phyloP scores from a whole-genome alignment of 2,797 vertebrate species.

The Zenarchopterus dispar region DNA sequence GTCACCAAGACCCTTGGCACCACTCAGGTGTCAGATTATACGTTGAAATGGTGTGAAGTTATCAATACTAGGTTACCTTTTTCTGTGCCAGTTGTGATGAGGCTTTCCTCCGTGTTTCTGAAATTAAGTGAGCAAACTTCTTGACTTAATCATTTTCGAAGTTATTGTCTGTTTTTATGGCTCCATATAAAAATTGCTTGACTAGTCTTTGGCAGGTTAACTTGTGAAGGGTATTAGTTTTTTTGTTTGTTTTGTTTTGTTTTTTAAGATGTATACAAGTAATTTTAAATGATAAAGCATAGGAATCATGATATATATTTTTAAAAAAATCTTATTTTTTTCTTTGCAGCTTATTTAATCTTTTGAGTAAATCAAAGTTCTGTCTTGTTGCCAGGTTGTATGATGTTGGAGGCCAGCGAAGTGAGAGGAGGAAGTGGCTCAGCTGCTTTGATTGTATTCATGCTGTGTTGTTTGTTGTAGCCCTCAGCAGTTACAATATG shows the following conservation, averaged over 20 bases:
- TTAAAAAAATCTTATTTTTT: too few relatives aligned
- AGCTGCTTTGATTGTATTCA: slow-evolving; percentile 80
- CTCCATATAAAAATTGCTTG: too few relatives aligned
- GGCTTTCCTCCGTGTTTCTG: neutral
- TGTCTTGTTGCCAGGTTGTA: slow-evolving; percentile 67
- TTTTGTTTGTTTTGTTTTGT: too few relatives aligned
- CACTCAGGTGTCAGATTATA: slow-evolving; percentile 8
- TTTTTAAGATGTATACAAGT: too few relatives aligned
- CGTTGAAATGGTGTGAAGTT: slow-evolving; percentile 23
- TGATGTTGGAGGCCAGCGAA: slow-evolving; percentile 79
- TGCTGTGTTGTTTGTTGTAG: slow-evolving; percentile 77
- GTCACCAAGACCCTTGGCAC: slow-evolving; percentile 68
- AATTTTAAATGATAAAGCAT: too few relatives aligned
- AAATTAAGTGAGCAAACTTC: neutral
- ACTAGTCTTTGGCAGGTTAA: neutral
- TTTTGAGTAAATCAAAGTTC: neutral
- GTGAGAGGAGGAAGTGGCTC: slow-evolving; percentile 80
- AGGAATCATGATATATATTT: too few relatives aligned
- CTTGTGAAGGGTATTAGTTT: too few relatives aligned
- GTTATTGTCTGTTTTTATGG: too few relatives aligned
- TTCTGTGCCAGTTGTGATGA: neutral
- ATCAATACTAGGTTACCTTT: too few relatives aligned
- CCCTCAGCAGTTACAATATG: slow-evolving; percentile 79
- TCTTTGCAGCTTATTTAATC: neutral
- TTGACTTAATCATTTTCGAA: too few relatives aligned